Base-by-base conservation (phyloP, 2,888 invertebrate genomes). In the Callyntrura guangdongensis region DNA sequence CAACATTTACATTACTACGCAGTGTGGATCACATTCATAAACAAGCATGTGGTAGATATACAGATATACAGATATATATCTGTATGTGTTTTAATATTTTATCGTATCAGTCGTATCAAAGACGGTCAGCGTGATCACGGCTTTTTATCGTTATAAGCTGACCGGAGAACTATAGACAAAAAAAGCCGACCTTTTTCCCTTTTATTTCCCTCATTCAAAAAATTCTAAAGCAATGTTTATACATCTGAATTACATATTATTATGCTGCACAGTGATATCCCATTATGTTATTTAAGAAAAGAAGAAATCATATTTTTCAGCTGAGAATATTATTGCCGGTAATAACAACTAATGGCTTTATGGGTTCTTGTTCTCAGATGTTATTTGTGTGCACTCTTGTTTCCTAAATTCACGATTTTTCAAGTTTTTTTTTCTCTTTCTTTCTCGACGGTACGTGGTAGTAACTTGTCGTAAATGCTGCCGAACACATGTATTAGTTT, bases 301-400 rank as follows among this genome's bases (percentile, higher is more conserved):
- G 22, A 49, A 49, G 84, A 84, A 86, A 74, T 79, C 79, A 85
- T 79, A 53, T 89, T 85, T 79, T 77, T 49, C 84, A 77, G 47
- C 59, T 72, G 61, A 61, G 69, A 79, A 81, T 74, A 89, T 74
- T 90, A 86, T 86, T 81, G 85, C 86, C 81, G 86, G 86, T 81
- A 90, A 90, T 90, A 90, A 90, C 86, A 86, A 74, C 67, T 90
- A 90, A 90, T 90, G 90, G 90, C 90, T 90, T 90, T 82, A 90
- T 90, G 81, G 79, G 20, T 82, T 82, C 27, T 45, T 64, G 82
- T 82, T 49, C 45, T 20, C 49, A 36, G 81, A 36, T 45, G n/a
- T n/a, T n/a, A n/a, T n/a, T n/a, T n/a, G 47, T 47, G 82, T 81
- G n/a, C 74, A 49, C 45, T 72, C 74, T 22, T 74, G 20, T 74